Evolutionary conservation across 2,113 vertebrate genomes (phyloP), one percentile per base, ranked within the genome.

Genomic region (Eulemur macaco): DNA sequence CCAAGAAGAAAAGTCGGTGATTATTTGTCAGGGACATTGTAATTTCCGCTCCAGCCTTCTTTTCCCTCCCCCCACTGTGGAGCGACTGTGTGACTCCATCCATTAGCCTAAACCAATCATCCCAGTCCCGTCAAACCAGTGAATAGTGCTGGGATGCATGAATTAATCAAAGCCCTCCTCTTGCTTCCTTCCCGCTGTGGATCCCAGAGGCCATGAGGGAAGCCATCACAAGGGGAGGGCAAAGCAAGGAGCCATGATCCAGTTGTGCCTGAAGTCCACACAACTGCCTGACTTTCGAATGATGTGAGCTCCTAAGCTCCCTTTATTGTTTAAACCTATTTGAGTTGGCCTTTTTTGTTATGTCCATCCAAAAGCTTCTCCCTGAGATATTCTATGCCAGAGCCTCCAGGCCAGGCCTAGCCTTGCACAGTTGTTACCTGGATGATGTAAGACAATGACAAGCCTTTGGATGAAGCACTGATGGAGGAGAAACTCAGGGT

Each of bases 401-500:
- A 80, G 56, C 54, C 76, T 94, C 50, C 34, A 34, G n/a, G 50
- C 56, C 50, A 50, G 21, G 47, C 77, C n/a, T 68, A 52, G 17
- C 42, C 6, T 54, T 8, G 34, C 13, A 39, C 18, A 25, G n/a
- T 12, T 34, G 69, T 92, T 97, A 98, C 99, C 98, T 99, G 99
- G 91, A 98, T 98, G 45, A 98, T 99, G 76, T 99, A 99, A 68
- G 99, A 98, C 82, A 99, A 52, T 1, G 98, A 99, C 96, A 99
- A 97, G 92, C 99, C 99, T 97, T 99, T 99, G 74, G 98, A 93
- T 20, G 99, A 80, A 27, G 98, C 86, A 39, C 83, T 98, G 87
- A 99, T 96, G 0, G 96, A 37, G 0, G 96, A 95, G 56, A 98
- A 96, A 50, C 91, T 99, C 63, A 99, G 97, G 58, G 98, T 98